phyloP scores from a whole-genome alignment of 2,113 vertebrate species.

The Boulengeromyrus knoepffleri region DNA sequence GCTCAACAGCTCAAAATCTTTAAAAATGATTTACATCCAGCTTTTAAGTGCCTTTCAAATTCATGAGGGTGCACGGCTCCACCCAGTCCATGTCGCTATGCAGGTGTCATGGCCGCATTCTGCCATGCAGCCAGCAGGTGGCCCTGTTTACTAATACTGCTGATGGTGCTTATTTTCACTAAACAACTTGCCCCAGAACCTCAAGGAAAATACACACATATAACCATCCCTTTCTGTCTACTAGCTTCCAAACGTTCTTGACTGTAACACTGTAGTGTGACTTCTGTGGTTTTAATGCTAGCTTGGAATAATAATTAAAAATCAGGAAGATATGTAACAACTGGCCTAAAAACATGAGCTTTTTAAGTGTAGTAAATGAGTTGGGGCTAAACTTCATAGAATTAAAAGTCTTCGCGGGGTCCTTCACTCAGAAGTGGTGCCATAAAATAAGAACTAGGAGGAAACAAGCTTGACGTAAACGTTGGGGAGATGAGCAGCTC shows the following conservation, averaged over 20 bases:
- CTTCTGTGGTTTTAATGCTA: constrained; percentile 1
- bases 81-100: neutral
- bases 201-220: neutral
- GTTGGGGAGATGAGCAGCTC: neutral
- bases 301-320: neutral
- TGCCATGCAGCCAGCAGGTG: neutral
- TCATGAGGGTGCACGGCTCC: neutral
- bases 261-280: constrained; percentile 10
- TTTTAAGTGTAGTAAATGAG: neutral
- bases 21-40: neutral
- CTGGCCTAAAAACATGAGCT: neutral
- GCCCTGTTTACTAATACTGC: neutral
- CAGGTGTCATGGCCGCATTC: neutral
- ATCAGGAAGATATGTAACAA: neutral
- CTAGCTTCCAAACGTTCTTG: neutral
- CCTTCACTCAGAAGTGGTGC: neutral
- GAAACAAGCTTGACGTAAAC: constrained; percentile 1
- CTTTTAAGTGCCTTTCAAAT: neutral
- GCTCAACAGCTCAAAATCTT: neutral
- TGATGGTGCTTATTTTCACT: neutral
- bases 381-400: neutral
- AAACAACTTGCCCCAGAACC: neutral
- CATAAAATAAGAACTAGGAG: neutral
- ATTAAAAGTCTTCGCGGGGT: neutral
- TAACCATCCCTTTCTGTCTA: neutral